Base-by-base conservation (phyloP, 2,113 vertebrate species). In the Protobothrops mucrosquamatus region DNA sequence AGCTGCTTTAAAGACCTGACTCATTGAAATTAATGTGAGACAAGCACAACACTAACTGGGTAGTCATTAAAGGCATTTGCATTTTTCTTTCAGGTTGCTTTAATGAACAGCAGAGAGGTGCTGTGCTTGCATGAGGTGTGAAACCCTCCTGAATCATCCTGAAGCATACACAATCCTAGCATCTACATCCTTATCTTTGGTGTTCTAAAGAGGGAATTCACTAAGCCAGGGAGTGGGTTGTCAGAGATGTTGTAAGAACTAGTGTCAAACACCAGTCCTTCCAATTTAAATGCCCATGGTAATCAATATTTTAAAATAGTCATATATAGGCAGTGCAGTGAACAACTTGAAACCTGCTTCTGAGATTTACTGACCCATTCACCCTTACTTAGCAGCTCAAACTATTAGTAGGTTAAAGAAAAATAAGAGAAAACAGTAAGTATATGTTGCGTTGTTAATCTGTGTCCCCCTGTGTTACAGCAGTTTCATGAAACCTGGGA, bases 401-500 rank as follows among this genome's bases (percentile, higher is more conserved):
- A 98, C 97, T 97, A 98, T 98, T 97, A 98, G 97, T 98, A 98
- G 95, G 97, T 97, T 98, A 98, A 96, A 97, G 92, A 52, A 93
- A 90, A 93, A 96, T 96, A 95, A 97, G 97, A 97, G 96, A 97
- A 97, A 97, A 97, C 96, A 97, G 96, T 97, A 97, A 98, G 97
- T 96, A 97, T 94, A 97, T 95, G 97, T 98, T 97, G 97, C 97
- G 97, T 98, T 97, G 1, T 97, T 98, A 98, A 98, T 98, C 97
- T 97, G 97, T 98, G 97, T 97, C 98, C 98, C 98, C 97, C 95
- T 97, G 97, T 98, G 97, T 98, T 98, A 98, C 98, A 98, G 98
- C 98, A 98, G 98, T 98, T 98, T 98, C 98, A 98, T 96, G 98
- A 98, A 97, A 98, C 97, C 98, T 98, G 97, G 98, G 98, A 98